Conservation (phyloP, 2,113 vertebrate genomes). For the Anguilla japonica region DNA sequence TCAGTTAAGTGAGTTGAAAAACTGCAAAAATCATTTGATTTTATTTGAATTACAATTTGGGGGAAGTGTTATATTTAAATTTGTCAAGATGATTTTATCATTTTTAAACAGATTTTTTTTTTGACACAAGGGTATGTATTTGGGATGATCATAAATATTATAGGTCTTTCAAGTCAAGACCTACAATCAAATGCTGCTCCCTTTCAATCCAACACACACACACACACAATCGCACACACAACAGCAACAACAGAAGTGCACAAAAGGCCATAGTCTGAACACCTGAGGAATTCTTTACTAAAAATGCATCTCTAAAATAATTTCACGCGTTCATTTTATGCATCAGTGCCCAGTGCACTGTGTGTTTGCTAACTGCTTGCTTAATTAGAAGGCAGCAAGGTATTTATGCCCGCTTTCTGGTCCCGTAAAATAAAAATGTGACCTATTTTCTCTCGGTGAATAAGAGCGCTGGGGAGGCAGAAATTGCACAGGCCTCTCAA, state of each 20-base stretch:
- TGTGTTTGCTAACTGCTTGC: background rate
- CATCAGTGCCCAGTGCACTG: background rate
- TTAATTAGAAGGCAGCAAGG: background rate
- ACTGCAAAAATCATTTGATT: background rate
- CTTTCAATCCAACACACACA: no score
- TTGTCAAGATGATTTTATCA: background rate
- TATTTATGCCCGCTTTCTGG: background rate
- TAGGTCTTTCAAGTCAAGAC: no score
- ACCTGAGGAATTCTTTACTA: no score
- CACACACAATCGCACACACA: no score
- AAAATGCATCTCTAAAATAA: background rate
- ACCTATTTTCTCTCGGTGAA: slow-evolving; percentile 20
- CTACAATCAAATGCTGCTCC: no score
- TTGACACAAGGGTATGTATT: background rate
- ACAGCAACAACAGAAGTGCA: no score
- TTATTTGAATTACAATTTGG: background rate
- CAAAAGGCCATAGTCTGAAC: no score
- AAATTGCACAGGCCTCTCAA: slow-evolving; percentile 68
- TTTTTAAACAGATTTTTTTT: background rate
- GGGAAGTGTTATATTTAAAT: background rate
- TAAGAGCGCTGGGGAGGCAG: slow-evolving; percentile 62
- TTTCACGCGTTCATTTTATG: background rate
- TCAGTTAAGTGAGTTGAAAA: background rate
- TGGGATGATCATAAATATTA: background rate
- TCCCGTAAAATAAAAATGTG: background rate